Percentiles rank a stretch among this genome's conserved stretches.
Conservation (phyloP, 2,888 invertebrate genomes). For the Noctua janthina region DNA sequence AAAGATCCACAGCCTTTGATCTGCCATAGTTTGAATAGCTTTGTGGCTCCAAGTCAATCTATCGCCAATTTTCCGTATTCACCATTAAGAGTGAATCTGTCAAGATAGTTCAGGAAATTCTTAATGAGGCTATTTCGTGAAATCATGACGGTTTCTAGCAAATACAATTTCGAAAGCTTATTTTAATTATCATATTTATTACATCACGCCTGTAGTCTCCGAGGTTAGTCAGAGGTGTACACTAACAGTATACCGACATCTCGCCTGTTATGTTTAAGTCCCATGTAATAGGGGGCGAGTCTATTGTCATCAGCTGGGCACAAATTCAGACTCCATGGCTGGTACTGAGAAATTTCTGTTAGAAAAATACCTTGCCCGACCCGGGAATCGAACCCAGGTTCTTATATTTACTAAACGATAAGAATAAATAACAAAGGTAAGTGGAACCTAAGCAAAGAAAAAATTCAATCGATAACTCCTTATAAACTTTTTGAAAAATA, state of each 20-base stretch:
- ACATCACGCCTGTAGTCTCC: too few species aligned
- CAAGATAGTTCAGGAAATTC: background rate
- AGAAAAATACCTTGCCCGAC: too few species aligned
- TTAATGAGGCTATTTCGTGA: too few species aligned
- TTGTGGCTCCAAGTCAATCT: conserved; percentile 33
- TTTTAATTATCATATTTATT: background rate
- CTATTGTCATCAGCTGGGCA: too few species aligned
- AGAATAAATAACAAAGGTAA: background rate
- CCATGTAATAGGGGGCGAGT: too few species aligned
- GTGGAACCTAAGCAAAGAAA: background rate
- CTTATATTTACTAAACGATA: background rate
- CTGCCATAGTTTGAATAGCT: conserved; percentile 11
- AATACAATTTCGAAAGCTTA: background rate
- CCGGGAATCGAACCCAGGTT: too few species aligned
- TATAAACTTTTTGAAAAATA: conserved; percentile 37
- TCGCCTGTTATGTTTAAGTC: too few species aligned
- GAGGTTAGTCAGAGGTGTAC: too few species aligned
- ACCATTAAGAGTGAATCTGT: conserved; percentile 11
- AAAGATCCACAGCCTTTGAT: conserved; percentile 44
- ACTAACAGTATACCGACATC: too few species aligned
- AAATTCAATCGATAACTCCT: background rate
- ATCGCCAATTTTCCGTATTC: conserved; percentile 36
- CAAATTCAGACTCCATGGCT: too few species aligned
- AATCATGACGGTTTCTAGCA: too few species aligned
- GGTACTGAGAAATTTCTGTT: too few species aligned